phyloP scores from a whole-genome alignment of 2,888 invertebrate genomes.

The Cylloceria caligata region DNA sequence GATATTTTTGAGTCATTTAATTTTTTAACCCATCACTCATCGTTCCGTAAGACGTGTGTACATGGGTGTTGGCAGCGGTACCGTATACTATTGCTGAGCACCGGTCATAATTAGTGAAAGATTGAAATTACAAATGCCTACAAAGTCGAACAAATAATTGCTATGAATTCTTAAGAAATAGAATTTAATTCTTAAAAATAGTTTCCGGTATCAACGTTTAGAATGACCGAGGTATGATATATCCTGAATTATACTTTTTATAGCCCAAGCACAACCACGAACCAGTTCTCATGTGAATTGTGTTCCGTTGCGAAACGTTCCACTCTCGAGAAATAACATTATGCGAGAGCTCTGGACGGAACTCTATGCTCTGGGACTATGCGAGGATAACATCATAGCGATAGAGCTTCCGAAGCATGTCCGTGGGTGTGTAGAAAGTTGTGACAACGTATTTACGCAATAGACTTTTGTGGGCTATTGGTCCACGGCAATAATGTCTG shows the following conservation, averaged over 20 bases:
- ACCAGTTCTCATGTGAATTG: conserved; percentile 12
- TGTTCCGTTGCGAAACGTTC: conserved; percentile 1
- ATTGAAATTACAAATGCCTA: too few relatives aligned
- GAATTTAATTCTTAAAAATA: too few relatives aligned
- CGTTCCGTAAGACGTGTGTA: too few relatives aligned
- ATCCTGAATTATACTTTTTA: background rate
- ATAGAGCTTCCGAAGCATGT: conserved; percentile 11
- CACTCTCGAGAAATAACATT: conserved; percentile 1
- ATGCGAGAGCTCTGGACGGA: conserved; percentile 2
- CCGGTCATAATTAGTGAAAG: too few relatives aligned
- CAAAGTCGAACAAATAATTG: too few relatives aligned
- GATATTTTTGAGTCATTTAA: too few relatives aligned
- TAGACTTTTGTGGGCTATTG: conserved; percentile 13
- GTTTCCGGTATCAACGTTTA: background rate
- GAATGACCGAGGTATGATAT: background rate
- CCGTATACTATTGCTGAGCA: too few relatives aligned
- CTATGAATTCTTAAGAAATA: too few relatives aligned
- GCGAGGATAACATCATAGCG: conserved; percentile 6
- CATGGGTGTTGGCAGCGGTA: too few relatives aligned
- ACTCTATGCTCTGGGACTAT: too few relatives aligned
- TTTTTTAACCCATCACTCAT: too few relatives aligned
- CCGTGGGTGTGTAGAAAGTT: conserved; percentile 53
- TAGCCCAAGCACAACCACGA: background rate
- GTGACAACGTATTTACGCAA: conserved; percentile 44
- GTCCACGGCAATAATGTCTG: conserved; percentile 24